phyloP scores from a whole-genome alignment of 2,113 vertebrate genomes.

The Globicephala melas region DNA sequence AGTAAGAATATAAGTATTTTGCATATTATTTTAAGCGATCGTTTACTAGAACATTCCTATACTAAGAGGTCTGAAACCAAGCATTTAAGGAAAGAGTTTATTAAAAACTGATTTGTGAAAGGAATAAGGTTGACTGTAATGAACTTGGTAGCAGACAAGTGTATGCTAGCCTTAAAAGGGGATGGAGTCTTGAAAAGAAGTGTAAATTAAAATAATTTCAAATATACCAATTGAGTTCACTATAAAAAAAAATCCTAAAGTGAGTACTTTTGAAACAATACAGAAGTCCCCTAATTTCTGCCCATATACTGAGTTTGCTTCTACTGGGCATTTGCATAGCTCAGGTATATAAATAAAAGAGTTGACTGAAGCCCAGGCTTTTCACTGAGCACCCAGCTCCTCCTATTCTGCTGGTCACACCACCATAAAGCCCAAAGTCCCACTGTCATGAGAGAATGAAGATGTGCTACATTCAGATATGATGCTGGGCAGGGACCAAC shows the following conservation, averaged over 20 bases:
- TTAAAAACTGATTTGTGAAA: not conserved
- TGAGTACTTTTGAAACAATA: not conserved
- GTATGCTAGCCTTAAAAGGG: not conserved
- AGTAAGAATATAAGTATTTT: slow-evolving; percentile 11
- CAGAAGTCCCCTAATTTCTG: not conserved
- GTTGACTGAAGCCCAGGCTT: not conserved
- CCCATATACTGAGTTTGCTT: not conserved
- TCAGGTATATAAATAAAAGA: not conserved
- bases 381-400: not conserved
- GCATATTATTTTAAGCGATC: slow-evolving; percentile 21
- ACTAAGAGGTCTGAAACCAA: not conserved
- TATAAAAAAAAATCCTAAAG: not conserved
- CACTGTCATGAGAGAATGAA: not conserved
- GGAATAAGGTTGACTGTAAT: not conserved
- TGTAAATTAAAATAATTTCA: not conserved
- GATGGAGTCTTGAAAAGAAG: not conserved
- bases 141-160: not conserved
- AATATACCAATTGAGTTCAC: not conserved
- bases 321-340: not conserved
- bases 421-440: not conserved
- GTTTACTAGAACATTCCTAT: slow-evolving; percentile 9
- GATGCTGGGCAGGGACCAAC: too few relatives aligned
- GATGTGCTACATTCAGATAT: not conserved
- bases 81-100: not conserved
- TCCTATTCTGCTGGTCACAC: not conserved